Conservation (phyloP, 1,140 invertebrate species). For the Mylabris phalerata region DNA sequence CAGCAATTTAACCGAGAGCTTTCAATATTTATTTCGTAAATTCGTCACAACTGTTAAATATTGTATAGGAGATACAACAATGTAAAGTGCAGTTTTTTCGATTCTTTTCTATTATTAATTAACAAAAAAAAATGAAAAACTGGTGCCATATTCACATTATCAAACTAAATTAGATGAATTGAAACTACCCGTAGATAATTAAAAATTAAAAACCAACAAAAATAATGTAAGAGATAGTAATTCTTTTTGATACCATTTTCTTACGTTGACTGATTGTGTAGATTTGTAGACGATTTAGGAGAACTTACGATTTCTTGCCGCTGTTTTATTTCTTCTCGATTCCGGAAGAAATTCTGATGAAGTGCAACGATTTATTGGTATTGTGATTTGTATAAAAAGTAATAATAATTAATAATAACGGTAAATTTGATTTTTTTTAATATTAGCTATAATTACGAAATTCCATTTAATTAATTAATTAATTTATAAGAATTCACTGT, state of each 20-base stretch:
- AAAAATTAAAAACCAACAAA: too few relatives aligned
- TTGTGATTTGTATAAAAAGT: constrained; percentile 7
- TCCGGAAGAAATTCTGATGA: background rate
- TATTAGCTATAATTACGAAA: background rate
- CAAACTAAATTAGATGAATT: constrained; percentile 17
- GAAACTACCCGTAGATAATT: constrained; percentile 10
- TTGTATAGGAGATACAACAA: constrained; percentile 24
- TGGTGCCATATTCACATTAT: constrained; percentile 30
- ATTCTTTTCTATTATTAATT: too few relatives aligned
- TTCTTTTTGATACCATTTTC: constrained; percentile 26
- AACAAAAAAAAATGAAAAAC: constrained; percentile 4
- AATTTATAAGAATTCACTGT: background rate
- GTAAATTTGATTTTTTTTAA: background rate
- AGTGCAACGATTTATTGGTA: constrained; percentile 11
- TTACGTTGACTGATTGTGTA: constrained; percentile 22
- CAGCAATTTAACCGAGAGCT: constrained; percentile 21
- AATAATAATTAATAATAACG: background rate
- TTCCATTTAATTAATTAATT: background rate
- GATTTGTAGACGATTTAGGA: constrained; percentile 18
- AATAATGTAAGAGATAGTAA: constrained; percentile 24
- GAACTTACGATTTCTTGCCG: constrained; percentile 10
- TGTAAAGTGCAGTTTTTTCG: constrained; percentile 21
- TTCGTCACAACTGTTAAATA: constrained; percentile 12
- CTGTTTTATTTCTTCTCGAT: background rate
- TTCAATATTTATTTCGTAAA: constrained; percentile 25